These are phyloP conservation scores for Thomomys bottae DNA, from an alignment of 2,113 vertebrate species.

Conservation along the genomic window DNA sequence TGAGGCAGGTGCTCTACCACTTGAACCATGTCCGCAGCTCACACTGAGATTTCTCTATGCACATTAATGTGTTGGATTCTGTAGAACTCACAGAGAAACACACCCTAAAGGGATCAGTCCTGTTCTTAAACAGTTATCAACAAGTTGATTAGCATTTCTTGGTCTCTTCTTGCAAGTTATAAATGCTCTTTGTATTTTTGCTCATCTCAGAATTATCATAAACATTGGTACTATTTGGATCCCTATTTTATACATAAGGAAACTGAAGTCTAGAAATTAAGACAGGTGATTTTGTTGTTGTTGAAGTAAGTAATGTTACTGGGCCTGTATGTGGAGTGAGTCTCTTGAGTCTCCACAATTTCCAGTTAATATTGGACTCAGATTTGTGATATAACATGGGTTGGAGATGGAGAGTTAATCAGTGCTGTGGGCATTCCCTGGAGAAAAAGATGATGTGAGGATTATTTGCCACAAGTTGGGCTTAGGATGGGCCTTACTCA, in stretches of 20 bases:
- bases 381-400: background rate
- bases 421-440: background rate
- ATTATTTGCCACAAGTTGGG: background rate
- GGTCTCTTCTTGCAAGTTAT: background rate
- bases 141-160: background rate
- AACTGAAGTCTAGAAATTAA: background rate
- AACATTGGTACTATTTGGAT: background rate
- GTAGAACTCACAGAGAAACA: background rate
- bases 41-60: background rate
- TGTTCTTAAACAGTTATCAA: background rate
- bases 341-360: background rate
- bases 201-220: background rate
- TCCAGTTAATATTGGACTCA: background rate
- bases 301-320: no score
- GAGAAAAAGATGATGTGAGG: background rate
- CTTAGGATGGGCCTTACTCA: background rate
- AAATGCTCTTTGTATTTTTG: slow-evolving; percentile 4
- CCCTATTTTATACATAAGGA: background rate
- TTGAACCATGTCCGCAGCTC: no score
- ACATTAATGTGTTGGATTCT: background rate
- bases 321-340: background rate
- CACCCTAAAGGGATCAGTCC: background rate
- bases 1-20: no score
- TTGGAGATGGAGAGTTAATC: background rate
- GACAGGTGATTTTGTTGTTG: background rate